phyloP scores from a whole-genome alignment of 2,113 vertebrate species.

The Sorex araneus region DNA sequence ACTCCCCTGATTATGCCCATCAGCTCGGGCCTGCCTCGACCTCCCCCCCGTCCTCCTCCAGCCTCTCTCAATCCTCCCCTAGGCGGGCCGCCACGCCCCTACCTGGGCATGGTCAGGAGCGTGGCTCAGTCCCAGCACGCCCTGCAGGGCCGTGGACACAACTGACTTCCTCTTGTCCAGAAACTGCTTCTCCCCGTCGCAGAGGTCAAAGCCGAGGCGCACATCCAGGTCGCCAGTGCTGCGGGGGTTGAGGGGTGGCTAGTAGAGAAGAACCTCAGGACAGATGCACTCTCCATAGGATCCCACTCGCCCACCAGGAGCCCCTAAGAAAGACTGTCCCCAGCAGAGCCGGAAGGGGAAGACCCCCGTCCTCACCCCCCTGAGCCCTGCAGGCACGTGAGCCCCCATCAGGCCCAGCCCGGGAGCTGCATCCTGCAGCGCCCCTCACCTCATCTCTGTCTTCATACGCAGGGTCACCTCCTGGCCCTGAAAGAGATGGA shows the following conservation, averaged over 20 bases:
- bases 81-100: constrained; percentile 26
- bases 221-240: constrained; percentile 89
- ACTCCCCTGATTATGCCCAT: not conserved
- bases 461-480: constrained; percentile 86
- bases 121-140: constrained; percentile 85
- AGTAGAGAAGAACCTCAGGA: not conserved
- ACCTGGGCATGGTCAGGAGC: constrained; percentile 87
- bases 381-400: not conserved
- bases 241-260: not conserved
- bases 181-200: constrained; percentile 90
- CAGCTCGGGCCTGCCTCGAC: not conserved
- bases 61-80: not conserved
- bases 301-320: not conserved
- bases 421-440: not conserved
- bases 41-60: not conserved
- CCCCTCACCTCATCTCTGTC: constrained; percentile 88
- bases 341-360: not conserved
- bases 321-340: not conserved
- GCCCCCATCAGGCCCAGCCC: not conserved
- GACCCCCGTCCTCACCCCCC: not conserved
- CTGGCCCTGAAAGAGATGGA: constrained; percentile 84
- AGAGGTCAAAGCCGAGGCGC: constrained; percentile 92
- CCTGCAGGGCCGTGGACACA: constrained; percentile 87
- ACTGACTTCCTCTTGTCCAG: constrained; percentile 90
- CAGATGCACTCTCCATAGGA: not conserved